Evolutionary conservation across 1,140 invertebrate genomes (phyloP), one percentile per base, ranked within the genome.

Genomic region (Sycophaga agraensis): DNA sequence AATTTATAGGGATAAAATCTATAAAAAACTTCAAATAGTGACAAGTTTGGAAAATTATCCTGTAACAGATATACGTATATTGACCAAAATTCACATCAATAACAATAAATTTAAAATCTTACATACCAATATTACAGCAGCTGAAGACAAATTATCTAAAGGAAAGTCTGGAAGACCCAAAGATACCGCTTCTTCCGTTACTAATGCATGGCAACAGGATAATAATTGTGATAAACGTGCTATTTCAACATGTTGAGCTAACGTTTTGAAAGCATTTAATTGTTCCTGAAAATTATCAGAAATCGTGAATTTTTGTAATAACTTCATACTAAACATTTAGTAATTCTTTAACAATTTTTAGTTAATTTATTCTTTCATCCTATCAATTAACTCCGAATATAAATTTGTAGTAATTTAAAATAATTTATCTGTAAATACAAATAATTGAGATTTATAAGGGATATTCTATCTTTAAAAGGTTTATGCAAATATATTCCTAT

Each of bases 131-230:
- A 97, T 87, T 69, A 83, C 75, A 0, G 88, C 87, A 19, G 87
- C 85, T 6, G 81, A 73, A 1, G 78, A 71, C 14, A 97, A 72
- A 82, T 89, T 96, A 69, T 96, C 92, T 1, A 96, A 72, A 0
- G 96, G 96, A 78, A 98, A 97, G 80, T 97, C 93, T 0, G 94
- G 93, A 37, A 98, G 77, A 50, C 86, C 88, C 24, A 94, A 73
- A 70, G 83, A 74, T 69, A 83, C 70, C 60, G 85, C 84, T 81
- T 94, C 84, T 71, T 84, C 84, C 1, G 89, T 89, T 45, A 89
- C 77, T 34, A 97, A 84, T 5, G 92, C 90, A 63, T 85, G 83
- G 81, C 87, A 74, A 84, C 93, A 81, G 70, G 91, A 92, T 8
- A 96, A 70, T 3, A 97, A 71, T 71, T 88, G 83, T 64, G 88